Conservation (phyloP, 2,797 vertebrate species). For the Esox masquinongy region DNA sequence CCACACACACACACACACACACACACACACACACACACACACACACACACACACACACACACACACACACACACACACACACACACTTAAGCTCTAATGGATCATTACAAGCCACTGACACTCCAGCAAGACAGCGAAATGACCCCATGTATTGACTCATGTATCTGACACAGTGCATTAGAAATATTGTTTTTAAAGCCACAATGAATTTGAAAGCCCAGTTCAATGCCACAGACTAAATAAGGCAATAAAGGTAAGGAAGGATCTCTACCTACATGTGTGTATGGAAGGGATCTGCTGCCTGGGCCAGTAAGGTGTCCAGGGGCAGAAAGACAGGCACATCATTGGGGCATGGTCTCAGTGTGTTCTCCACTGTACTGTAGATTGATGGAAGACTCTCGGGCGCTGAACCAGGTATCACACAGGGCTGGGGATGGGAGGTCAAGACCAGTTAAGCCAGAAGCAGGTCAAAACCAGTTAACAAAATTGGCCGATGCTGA, state of each 20-base stretch:
- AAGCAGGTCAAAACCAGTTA: no score
- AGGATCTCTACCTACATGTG: conserved; percentile 33
- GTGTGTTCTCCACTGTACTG: neutral
- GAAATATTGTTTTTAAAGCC: no score
- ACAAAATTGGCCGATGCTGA: no score
- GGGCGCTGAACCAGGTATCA: conserved; percentile 3
- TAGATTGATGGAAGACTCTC: conserved; percentile 11
- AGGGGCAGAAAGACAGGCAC: conserved; percentile 6
- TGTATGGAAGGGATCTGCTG: conserved; percentile 17
- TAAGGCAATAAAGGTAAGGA: neutral
- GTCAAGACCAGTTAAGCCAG: no score
- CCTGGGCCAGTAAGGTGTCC: conserved; percentile 2
- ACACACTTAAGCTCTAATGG: conserved; percentile 78
- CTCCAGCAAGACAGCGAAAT: no score
- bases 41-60: no score
- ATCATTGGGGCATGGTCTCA: conserved; percentile 5
- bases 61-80: conserved; percentile 54
- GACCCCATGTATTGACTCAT: no score
- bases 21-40: no score
- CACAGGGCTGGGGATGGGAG: neutral
- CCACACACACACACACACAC: no score
- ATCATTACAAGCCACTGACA: conserved; percentile 60
- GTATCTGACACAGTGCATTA: no score
- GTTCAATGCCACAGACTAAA: neutral
- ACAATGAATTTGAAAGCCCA: neutral